Evolutionary conservation across 2,888 invertebrate species (phyloP).

Genomic region (Drosophila nr. fundita): DNA sequence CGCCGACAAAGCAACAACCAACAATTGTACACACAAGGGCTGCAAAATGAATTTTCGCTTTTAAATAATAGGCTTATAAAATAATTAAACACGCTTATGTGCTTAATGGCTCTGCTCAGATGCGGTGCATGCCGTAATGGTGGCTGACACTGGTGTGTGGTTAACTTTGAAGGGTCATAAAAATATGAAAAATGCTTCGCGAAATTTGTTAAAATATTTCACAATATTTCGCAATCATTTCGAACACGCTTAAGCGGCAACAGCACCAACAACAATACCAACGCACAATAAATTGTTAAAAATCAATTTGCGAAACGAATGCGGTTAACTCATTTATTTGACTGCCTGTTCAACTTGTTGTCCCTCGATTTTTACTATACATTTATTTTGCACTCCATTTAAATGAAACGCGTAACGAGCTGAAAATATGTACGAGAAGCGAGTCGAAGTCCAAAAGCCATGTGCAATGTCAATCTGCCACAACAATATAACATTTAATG

Average conservation of each 20-base stretch:
- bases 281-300: constrained; percentile 67
- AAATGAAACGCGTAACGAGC: constrained; percentile 51
- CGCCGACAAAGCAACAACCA: constrained; percentile 49
- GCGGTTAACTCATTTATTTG: constrained; percentile 65
- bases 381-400: constrained; percentile 36
- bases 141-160: constrained; percentile 7
- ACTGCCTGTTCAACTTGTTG: constrained; percentile 32
- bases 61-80: constrained; percentile 74
- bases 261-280: constrained; percentile 14
- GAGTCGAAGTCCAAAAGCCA: constrained; percentile 29
- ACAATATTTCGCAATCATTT: constrained; percentile 32
- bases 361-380: constrained; percentile 9
- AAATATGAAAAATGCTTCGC: constrained; percentile 50
- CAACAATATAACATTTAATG: constrained; percentile 12
- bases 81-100: constrained; percentile 67
- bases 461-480: constrained; percentile 3
- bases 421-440: constrained; percentile 46
- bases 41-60: constrained; percentile 63
- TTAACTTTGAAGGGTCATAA: constrained; percentile 45
- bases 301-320: constrained; percentile 65
- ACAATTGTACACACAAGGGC: constrained; percentile 54
- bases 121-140: not conserved
- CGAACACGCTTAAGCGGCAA: constrained; percentile 18
- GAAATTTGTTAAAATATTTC: constrained; percentile 51
- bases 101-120: constrained; percentile 23